Percentiles rank a stretch among this genome's conserved stretches.
These are phyloP conservation scores for Chaetogeoica ovagalla DNA, from an alignment of 2,888 invertebrate species.

Conservation along the genomic window DNA sequence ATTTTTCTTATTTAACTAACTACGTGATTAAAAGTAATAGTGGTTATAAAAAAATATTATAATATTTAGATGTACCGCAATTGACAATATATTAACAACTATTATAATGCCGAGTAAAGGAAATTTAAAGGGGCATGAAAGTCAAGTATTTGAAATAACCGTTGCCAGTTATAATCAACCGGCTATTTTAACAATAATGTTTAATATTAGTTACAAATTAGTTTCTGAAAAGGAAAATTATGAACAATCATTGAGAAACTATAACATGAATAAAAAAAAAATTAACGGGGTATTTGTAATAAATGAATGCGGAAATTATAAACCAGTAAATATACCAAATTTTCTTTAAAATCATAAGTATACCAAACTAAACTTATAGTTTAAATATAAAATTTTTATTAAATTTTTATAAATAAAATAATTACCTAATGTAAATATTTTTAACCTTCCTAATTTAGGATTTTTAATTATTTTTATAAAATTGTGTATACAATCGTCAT, in stretches of 20 bases:
- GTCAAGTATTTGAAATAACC: constrained; percentile 33
- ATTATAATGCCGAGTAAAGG: constrained; percentile 11
- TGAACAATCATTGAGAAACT: constrained; percentile 16
- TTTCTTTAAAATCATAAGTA: neutral
- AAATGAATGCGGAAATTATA: constrained; percentile 26
- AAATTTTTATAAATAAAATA: neutral
- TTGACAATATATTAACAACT: constrained; percentile 4
- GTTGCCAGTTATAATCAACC: constrained; percentile 29
- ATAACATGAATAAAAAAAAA: constrained; percentile 13
- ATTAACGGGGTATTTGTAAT: constrained; percentile 30
- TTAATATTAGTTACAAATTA: constrained; percentile 30
- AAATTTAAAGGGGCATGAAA: constrained; percentile 6
- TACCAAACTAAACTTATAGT: neutral
- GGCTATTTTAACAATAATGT: constrained; percentile 40
- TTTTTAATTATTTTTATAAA: neutral
- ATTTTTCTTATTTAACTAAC: neutral
- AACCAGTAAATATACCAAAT: constrained; percentile 23
- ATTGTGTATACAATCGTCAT: neutral
- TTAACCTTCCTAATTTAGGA: too few relatives aligned
- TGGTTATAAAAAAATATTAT: neutral
- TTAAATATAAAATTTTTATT: neutral
- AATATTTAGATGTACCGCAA: constrained; percentile 16
- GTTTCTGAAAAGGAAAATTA: constrained; percentile 25
- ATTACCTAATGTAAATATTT: too few relatives aligned
- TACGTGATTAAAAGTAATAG: neutral